Percentiles rank a stretch among this genome's conserved stretches.
phyloP scores from a whole-genome alignment of 2,888 invertebrate genomes.

The Atrina japonica region DNA sequence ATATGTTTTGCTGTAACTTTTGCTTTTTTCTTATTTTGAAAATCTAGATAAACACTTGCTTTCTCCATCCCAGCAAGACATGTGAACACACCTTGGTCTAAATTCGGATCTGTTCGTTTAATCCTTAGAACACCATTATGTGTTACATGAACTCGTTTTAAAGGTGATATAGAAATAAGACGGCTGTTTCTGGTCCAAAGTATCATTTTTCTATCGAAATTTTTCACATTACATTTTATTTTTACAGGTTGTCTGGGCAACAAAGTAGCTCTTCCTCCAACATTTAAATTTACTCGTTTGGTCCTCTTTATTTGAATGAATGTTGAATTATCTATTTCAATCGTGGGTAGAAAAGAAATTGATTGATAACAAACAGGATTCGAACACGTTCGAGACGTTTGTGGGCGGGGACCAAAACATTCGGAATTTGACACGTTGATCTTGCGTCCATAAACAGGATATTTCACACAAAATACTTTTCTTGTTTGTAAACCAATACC shows the following conservation, averaged over 20 bases:
- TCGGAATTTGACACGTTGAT: conserved; percentile 61
- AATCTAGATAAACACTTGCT: conserved; percentile 62
- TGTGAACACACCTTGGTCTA: conserved; percentile 66
- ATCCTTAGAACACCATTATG: conserved; percentile 66
- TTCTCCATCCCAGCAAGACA: conserved; percentile 67
- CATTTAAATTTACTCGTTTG: conserved; percentile 58
- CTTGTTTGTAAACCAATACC: conserved; percentile 92
- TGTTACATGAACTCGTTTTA: conserved; percentile 64
- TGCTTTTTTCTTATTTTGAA: conserved; percentile 64
- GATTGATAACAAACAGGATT: conserved; percentile 59
- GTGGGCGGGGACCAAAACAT: conserved; percentile 62
- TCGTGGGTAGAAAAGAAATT: conserved; percentile 56
- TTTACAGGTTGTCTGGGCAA: conserved; percentile 70
- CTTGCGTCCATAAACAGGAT: conserved; percentile 49
- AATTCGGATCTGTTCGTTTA: conserved; percentile 61
- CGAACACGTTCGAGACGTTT: conserved; percentile 59
- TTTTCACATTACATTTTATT: conserved; percentile 71
- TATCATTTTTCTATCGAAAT: conserved; percentile 67
- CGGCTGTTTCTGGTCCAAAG: conserved; percentile 72
- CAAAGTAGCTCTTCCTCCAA: conserved; percentile 67
- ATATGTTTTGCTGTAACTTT: conserved; percentile 55
- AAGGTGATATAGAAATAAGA: conserved; percentile 58
- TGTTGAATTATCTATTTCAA: conserved; percentile 66
- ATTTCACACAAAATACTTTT: conserved; percentile 88
- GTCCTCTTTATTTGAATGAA: conserved; percentile 67